Base-by-base conservation (phyloP, 1,140 invertebrate species). In the Caenorhabditis briggsae region DNA sequence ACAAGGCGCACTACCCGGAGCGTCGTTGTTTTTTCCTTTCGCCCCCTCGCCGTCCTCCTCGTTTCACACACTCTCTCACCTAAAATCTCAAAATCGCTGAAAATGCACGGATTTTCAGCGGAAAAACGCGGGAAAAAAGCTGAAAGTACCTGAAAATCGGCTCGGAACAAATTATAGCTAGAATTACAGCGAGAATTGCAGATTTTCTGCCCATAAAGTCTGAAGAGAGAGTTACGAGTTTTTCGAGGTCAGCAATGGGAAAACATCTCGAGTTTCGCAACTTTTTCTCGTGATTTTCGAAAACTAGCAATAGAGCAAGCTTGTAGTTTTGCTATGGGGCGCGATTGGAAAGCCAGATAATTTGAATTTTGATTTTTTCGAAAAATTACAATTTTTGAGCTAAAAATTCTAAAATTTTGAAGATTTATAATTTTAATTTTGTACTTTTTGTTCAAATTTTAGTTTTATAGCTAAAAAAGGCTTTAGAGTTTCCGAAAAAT, bases 161-260 rank as follows among this genome's bases (percentile, higher is more conserved):
- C 14, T 23, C 1, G 11, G 50, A 50, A 11, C 7, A 20, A 43
- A 78, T 50, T 50, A 78, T 78, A 8, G 70, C n/a, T 8, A 78
- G 14, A 23, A 78, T 6, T 20, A 78, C 70, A 78, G 70, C 70
- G 2, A 78, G 70, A 78, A 78, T 50, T 50, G 70, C 70, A 14
- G 70, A 50, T 78, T 50, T 50, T 50, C 20, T 14, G 20, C 70
- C 70, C 70, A 78, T 78, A 9, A 23, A 23, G 33, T 5, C 41
- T 41, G 12, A 41, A 16, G n/a, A 65, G 0, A 65, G 33, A 33
- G 33, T 20, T 12, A 33, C 9, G 18, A 14, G 33, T 23, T 20
- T 53, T 5, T 50, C 6, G 59, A 12, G 18, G 8, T 23, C 11
- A 78, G 33, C 3, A 14, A 78, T 11, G 53, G 20, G 46, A 78